Evolutionary conservation across 1,140 invertebrate species (phyloP).

Genomic region (Temnothorax longispinosus): DNA sequence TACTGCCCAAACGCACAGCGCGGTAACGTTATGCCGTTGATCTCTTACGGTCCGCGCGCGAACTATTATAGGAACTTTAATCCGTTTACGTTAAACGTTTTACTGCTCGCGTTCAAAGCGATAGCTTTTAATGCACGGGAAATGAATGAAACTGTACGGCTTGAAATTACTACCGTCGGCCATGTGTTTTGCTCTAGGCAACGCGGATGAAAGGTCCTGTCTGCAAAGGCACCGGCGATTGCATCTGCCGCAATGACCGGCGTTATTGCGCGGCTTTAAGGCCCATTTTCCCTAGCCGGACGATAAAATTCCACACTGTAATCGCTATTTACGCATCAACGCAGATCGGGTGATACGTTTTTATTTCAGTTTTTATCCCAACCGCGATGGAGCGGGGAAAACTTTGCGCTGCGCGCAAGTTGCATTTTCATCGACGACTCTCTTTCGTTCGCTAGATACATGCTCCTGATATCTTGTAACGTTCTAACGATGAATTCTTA

Average conservation of each 20-base stretch:
- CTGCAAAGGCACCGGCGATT: not conserved
- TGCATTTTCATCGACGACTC: not conserved
- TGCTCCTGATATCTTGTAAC: not conserved
- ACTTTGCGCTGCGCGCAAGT: not conserved
- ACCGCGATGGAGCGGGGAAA: not conserved
- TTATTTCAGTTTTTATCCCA: not conserved
- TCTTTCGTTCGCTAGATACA: not conserved
- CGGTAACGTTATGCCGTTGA: constrained; percentile 44
- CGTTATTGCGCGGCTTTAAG: constrained; percentile 20
- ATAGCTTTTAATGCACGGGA: constrained; percentile 58
- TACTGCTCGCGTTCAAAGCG: constrained; percentile 44
- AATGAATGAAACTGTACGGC: constrained; percentile 50
- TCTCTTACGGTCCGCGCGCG: constrained; percentile 30
- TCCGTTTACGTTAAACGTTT: constrained; percentile 60
- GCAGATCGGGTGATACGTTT: constrained; percentile 11
- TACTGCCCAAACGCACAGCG: not conserved
- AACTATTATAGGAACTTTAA: constrained; percentile 51
- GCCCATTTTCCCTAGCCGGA: constrained; percentile 23
- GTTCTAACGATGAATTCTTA: not conserved
- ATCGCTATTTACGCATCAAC: constrained; percentile 32
- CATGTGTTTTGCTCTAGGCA: not conserved
- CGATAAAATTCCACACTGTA: constrained; percentile 35
- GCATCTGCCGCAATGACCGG: not conserved
- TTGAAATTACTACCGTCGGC: constrained; percentile 13
- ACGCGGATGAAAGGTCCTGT: constrained; percentile 26